A percentile compares a stretch with the other conserved stretches of the same genome.
These are phyloP conservation scores for Meteorus cinctellus DNA, from an alignment of 2,888 invertebrate species.

Conservation along the genomic window DNA sequence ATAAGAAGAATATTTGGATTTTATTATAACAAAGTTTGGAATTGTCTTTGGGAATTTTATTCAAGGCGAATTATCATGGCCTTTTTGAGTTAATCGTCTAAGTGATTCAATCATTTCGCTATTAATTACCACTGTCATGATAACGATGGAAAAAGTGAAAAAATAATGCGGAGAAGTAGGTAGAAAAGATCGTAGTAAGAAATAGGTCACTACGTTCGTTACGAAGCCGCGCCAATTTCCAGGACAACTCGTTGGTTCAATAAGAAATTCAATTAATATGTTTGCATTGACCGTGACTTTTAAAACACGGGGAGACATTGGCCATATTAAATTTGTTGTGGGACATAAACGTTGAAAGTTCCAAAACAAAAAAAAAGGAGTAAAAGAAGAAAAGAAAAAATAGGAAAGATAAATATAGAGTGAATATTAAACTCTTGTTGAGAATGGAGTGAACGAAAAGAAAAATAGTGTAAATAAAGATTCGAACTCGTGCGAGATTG, in stretches of 20 bases:
- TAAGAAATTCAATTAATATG: constrained; percentile 27
- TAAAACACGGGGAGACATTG: not conserved
- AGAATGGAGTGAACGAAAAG: constrained; percentile 19
- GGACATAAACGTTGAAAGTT: constrained; percentile 12
- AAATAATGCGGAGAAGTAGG: not conserved
- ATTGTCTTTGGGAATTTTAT: not conserved
- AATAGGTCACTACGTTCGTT: constrained; percentile 4
- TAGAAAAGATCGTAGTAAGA: constrained; percentile 24
- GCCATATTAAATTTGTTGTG: constrained; percentile 29
- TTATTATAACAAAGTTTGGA: too few species aligned
- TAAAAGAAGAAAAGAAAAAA: constrained; percentile 2
- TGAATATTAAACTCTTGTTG: constrained; percentile 33
- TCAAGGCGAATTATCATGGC: not conserved
- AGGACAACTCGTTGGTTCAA: not conserved
- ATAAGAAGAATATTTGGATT: too few species aligned
- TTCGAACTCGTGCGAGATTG: constrained; percentile 10
- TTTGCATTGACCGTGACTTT: constrained; percentile 17
- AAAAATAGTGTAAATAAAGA: constrained; percentile 16
- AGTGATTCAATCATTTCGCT: not conserved
- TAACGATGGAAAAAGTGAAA: not conserved
- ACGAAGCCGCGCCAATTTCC: not conserved
- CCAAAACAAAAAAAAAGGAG: constrained; percentile 30
- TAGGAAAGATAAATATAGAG: constrained; percentile 3
- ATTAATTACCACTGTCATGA: not conserved
- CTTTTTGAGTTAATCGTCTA: not conserved